Percentiles rank a stretch among this genome's conserved stretches.
Conservation (phyloP, 2,113 vertebrate genomes). For the Vidua chalybeata region DNA sequence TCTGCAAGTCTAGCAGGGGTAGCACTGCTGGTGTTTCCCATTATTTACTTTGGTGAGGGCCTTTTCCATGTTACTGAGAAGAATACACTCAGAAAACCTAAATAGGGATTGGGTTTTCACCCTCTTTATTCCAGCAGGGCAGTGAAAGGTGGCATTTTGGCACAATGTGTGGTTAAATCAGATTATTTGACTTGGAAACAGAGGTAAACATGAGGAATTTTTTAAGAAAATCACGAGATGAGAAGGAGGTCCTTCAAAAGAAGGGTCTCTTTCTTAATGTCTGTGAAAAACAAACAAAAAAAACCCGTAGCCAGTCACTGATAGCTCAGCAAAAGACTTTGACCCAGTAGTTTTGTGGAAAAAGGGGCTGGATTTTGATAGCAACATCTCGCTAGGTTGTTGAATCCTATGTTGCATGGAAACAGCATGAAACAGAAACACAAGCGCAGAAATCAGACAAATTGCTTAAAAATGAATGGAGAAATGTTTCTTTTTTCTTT, state of each 20-base stretch:
- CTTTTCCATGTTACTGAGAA: not conserved
- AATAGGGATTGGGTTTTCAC: not conserved
- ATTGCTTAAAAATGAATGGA: not conserved
- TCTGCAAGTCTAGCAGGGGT: not conserved
- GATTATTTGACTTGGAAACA: not conserved
- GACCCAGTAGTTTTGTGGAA: not conserved
- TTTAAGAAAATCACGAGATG: not conserved
- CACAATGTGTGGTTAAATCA: not conserved
- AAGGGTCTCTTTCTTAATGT: not conserved
- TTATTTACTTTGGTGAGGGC: not conserved
- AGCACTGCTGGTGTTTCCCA: not conserved
- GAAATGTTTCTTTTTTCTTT: not conserved
- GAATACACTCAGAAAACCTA: not conserved
- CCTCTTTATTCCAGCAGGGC: not conserved
- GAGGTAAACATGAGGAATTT: not conserved
- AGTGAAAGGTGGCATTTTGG: not conserved
- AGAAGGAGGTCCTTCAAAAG: not conserved
- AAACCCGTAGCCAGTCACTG: not conserved
- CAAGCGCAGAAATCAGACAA: not conserved
- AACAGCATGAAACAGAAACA: conserved; percentile 6
- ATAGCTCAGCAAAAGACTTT: not conserved
- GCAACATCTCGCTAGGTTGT: not conserved
- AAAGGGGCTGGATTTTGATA: not conserved
- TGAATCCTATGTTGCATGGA: conserved; percentile 17
- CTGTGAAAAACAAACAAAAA: not conserved